Percentiles rank a stretch among this genome's conserved stretches.
Evolutionary conservation across 2,113 vertebrate species (phyloP).

Genomic region (Orientallactaga bullata): DNA sequence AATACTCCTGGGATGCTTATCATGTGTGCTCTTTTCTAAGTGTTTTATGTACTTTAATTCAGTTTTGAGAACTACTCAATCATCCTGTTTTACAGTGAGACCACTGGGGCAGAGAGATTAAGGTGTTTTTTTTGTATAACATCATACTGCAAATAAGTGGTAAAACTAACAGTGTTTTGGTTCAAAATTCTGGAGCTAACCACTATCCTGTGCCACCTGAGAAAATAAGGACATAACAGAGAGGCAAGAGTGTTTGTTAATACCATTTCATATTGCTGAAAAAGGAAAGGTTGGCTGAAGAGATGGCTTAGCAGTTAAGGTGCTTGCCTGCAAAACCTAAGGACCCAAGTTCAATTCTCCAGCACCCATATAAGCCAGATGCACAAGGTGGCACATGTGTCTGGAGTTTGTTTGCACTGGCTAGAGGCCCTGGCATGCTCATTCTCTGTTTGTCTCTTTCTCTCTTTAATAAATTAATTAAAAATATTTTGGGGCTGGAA

Average conservation of each 20-base stretch:
- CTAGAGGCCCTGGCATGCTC: no score
- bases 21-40: neutral
- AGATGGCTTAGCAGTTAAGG: neutral
- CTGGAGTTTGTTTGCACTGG: no score
- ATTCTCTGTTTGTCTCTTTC: no score
- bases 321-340: no score
- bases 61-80: neutral
- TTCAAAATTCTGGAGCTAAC: neutral
- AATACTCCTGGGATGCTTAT: neutral
- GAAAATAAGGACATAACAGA: neutral
- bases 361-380: no score
- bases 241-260: neutral
- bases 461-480: no score
- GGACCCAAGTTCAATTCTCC: no score
- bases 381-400: no score
- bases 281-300: constrained; percentile 36
- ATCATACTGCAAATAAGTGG: neutral
- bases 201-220: neutral
- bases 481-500: no score
- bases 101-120: neutral
- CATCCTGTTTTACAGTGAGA: constrained; percentile 10
- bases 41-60: neutral
- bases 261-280: constrained; percentile 52
- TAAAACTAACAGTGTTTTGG: neutral
- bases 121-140: neutral